These are phyloP conservation scores for Eupithecia subumbrata DNA, from an alignment of 2,888 invertebrate genomes.

Conservation along the genomic window DNA sequence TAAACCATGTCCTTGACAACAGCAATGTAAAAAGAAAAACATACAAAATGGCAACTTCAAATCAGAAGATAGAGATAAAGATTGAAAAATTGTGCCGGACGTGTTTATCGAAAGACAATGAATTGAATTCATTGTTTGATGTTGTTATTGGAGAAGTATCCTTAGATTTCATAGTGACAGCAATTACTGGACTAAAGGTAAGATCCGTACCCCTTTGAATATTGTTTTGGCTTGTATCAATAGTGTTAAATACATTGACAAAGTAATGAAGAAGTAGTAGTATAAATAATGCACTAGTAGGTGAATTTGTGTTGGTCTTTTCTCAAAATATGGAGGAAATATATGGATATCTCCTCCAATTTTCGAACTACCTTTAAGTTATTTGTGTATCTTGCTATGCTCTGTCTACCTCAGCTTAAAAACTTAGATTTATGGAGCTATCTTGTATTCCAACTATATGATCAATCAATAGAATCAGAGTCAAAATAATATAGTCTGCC, in stretches of 20 bases:
- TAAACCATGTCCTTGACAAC: neutral
- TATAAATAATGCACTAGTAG: no score
- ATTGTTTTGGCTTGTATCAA: neutral
- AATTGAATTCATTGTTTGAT: constrained; percentile 68
- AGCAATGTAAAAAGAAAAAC: neutral
- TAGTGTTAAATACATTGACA: neutral
- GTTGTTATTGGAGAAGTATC: constrained; percentile 54
- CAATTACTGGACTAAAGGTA: constrained; percentile 71
- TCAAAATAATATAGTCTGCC: neutral
- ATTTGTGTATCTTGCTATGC: neutral
- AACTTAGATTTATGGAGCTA: neutral
- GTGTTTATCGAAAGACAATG: constrained; percentile 71
- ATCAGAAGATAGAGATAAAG: constrained; percentile 56
- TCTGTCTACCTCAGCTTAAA: neutral
- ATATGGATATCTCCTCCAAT: neutral
- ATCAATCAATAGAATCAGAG: neutral
- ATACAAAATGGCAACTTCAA: constrained; percentile 53
- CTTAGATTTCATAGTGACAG: constrained; percentile 60
- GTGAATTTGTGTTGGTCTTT: neutral
- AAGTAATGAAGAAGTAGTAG: neutral
- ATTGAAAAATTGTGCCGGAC: constrained; percentile 71
- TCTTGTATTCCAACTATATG: neutral
- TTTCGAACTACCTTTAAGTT: neutral
- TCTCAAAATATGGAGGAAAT: neutral
- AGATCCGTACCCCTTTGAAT: neutral